A percentile compares a stretch with the other conserved stretches of the same genome.
Conservation (phyloP, 2,888 invertebrate species). For the Neoaliturus tenellus region DNA sequence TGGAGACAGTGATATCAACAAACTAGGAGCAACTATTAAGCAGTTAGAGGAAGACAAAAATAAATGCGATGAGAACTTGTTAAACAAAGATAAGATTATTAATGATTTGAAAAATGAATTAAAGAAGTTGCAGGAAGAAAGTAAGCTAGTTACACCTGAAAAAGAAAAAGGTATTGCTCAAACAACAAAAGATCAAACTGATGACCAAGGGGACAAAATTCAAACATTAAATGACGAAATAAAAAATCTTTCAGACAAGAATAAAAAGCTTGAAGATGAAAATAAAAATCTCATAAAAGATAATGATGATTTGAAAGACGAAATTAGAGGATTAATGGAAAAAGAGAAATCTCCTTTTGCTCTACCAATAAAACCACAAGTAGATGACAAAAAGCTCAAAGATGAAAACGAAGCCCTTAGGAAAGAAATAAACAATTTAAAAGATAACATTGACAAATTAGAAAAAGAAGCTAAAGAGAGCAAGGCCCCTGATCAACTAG, state of each 20-base stretch:
- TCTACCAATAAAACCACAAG: background rate
- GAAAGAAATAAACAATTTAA: background rate
- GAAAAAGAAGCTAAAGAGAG: background rate
- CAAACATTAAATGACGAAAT: background rate
- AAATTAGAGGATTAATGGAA: background rate
- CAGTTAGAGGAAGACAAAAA: constrained; percentile 26
- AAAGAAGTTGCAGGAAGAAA: background rate
- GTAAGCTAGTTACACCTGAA: background rate
- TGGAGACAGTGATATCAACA: background rate
- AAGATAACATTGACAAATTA: background rate
- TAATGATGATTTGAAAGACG: background rate
- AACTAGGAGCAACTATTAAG: background rate
- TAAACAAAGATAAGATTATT: constrained; percentile 18
- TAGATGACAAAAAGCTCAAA: background rate
- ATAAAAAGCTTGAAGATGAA: background rate
- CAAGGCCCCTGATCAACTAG: background rate
- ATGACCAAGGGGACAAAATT: background rate
- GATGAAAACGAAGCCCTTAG: background rate
- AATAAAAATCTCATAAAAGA: constrained; percentile 6
- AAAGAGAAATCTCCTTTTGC: background rate
- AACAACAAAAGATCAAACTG: background rate
- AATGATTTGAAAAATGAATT: background rate
- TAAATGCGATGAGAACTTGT: background rate
- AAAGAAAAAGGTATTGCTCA: background rate
- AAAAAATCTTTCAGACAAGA: background rate